Evolutionary conservation across 2,888 invertebrate genomes (phyloP).

Genomic region (Oxyteleia sp.): DNA sequence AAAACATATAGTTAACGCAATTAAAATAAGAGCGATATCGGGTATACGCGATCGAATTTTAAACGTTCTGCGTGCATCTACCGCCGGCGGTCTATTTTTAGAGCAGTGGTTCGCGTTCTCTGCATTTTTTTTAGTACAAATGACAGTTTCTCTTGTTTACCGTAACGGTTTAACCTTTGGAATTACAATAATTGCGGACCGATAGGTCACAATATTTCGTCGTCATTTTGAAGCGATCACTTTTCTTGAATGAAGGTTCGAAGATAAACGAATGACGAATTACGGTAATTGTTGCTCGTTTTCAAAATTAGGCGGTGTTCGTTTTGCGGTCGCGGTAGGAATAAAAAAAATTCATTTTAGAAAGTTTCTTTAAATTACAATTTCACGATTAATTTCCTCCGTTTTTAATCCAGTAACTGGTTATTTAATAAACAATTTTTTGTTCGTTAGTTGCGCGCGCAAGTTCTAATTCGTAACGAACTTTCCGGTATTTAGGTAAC

Average conservation of each 20-base stretch:
- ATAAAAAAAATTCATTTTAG: conserved; percentile 33
- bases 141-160: conserved; percentile 59
- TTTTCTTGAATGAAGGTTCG: conserved; percentile 55
- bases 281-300: conserved; percentile 62
- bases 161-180: conserved; percentile 60
- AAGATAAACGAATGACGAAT: conserved; percentile 54
- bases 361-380: conserved; percentile 60
- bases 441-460: neutral
- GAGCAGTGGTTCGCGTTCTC: conserved; percentile 15
- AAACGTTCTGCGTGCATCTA: conserved; percentile 38
- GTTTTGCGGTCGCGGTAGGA: too few species aligned
- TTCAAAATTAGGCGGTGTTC: conserved; percentile 36
- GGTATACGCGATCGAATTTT: conserved; percentile 54
- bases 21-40: conserved; percentile 58
- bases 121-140: conserved; percentile 37
- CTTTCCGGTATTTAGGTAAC: too few species aligned
- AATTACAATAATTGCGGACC: conserved; percentile 66
- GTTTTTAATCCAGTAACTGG: conserved; percentile 19
- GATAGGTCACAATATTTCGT: conserved; percentile 60
- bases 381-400: conserved; percentile 32
- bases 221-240: conserved; percentile 57
- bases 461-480: too few species aligned
- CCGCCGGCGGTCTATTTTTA: conserved; percentile 52
- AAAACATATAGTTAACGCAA: conserved; percentile 44
- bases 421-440: conserved; percentile 34